These are phyloP conservation scores for Byasa hedistus DNA, from an alignment of 2,888 invertebrate species.

Conservation along the genomic window DNA sequence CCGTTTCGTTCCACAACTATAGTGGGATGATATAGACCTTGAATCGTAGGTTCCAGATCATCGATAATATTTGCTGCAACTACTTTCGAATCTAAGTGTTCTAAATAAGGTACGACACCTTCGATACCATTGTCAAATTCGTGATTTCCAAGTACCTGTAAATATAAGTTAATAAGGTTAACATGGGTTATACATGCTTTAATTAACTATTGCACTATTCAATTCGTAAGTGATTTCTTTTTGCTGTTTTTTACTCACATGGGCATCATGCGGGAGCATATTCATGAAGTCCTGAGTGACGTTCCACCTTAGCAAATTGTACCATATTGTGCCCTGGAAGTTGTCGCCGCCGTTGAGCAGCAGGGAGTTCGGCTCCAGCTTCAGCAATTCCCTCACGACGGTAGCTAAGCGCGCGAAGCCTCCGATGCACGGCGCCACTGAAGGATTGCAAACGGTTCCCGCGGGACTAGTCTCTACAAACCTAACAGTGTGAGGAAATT, in stretches of 20 bases:
- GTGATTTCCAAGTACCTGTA: slow-evolving; percentile 90
- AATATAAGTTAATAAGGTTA: too few relatives aligned
- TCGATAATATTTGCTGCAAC: slow-evolving; percentile 88
- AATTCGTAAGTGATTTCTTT: too few relatives aligned
- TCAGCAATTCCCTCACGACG: slow-evolving; percentile 65
- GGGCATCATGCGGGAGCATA: slow-evolving; percentile 86
- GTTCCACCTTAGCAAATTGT: slow-evolving; percentile 86
- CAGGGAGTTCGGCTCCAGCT: slow-evolving; percentile 80
- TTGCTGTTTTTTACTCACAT: slow-evolving; percentile 73
- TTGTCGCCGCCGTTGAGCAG: slow-evolving; percentile 84
- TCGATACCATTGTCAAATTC: slow-evolving; percentile 89
- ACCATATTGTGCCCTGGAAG: slow-evolving; percentile 88
- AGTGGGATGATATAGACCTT: slow-evolving; percentile 83
- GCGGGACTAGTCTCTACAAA: slow-evolving; percentile 80
- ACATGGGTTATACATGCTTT: too few relatives aligned
- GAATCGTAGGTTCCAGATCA: slow-evolving; percentile 82
- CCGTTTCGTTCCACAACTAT: slow-evolving; percentile 82
- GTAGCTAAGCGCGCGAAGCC: slow-evolving; percentile 84
- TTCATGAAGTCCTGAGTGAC: slow-evolving; percentile 89
- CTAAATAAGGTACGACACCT: slow-evolving; percentile 86
- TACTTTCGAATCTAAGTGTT: slow-evolving; percentile 82
- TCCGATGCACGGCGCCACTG: slow-evolving; percentile 80
- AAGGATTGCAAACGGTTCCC: slow-evolving; percentile 78
- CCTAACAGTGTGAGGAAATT: too few relatives aligned
- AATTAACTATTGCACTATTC: too few relatives aligned